Conservation (phyloP, 2,113 vertebrate species). For the Mola mola region DNA sequence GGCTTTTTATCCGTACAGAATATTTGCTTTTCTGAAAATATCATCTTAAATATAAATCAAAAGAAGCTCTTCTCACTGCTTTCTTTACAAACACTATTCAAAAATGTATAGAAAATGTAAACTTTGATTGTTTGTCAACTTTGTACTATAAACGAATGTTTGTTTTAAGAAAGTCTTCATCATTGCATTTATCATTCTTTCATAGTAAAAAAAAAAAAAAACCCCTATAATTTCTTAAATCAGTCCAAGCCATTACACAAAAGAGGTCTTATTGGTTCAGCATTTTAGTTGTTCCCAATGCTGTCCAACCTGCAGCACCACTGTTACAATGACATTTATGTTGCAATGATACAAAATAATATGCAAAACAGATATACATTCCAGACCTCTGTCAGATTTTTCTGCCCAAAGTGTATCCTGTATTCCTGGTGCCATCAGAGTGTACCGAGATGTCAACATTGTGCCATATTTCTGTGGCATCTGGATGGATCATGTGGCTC, state of each 20-base stretch:
- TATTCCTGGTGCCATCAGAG: conserved; percentile 74
- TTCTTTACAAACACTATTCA: no score
- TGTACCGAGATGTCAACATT: conserved; percentile 55
- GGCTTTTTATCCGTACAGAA: no score
- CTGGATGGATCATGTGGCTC: conserved; percentile 84
- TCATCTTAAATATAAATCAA: no score
- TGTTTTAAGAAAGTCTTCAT: no score
- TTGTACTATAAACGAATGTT: no score
- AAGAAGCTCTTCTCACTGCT: no score
- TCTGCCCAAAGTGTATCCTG: conserved; percentile 46
- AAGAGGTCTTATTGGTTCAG: background rate
- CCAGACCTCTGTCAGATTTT: conserved; percentile 53
- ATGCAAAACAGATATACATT: conserved; percentile 64
- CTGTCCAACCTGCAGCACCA: conserved; percentile 43
- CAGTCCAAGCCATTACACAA: background rate
- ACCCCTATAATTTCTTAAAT: no score
- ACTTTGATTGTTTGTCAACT: no score
- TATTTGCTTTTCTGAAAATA: no score
- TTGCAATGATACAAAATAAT: conserved; percentile 29
- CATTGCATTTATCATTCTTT: no score
- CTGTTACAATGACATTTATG: conserved; percentile 9
- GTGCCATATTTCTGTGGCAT: conserved; percentile 80
- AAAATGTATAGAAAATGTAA: no score
- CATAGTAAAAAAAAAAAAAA: no score
- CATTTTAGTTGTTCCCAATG: background rate